Conservation (phyloP, 2,888 invertebrate species). For the Gari tellinella region DNA sequence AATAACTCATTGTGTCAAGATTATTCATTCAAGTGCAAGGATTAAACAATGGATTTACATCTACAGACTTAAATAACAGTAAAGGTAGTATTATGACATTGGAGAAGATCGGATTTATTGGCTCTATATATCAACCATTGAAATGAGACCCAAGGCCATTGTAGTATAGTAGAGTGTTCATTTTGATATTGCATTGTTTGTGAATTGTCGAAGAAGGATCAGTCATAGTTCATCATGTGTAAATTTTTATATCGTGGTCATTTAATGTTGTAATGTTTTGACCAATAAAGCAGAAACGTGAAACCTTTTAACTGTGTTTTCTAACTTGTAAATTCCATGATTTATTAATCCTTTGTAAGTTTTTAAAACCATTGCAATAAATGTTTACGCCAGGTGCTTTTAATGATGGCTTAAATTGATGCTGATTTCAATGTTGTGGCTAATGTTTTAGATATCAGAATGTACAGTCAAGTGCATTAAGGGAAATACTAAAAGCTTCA, state of each 20-base stretch:
- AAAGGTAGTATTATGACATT: too few relatives aligned
- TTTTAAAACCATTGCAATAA: slow-evolving; percentile 20
- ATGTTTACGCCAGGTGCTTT: slow-evolving; percentile 38
- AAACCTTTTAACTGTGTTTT: too few relatives aligned
- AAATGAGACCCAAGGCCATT: slow-evolving; percentile 6
- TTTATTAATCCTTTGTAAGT: not conserved
- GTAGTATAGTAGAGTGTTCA: slow-evolving; percentile 8
- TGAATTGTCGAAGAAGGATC: not conserved
- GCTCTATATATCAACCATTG: not conserved
- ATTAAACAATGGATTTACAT: too few relatives aligned
- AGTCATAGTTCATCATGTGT: slow-evolving; percentile 1
- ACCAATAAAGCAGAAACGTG: too few relatives aligned
- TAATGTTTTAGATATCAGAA: too few relatives aligned
- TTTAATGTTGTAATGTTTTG: slow-evolving; percentile 32
- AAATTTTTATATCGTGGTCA: slow-evolving; percentile 29
- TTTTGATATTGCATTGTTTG: not conserved
- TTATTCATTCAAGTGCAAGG: slow-evolving; percentile 3
- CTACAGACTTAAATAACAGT: too few relatives aligned
- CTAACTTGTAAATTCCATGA: too few relatives aligned
- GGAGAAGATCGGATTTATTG: too few relatives aligned
- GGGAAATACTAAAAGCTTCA: too few relatives aligned
- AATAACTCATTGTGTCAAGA: not conserved
- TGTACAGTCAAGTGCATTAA: too few relatives aligned
- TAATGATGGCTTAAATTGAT: too few relatives aligned
- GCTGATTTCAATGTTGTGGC: too few relatives aligned